These are phyloP conservation scores for Psix sp. DNA, from an alignment of 1,140 invertebrate species.

Conservation along the genomic window DNA sequence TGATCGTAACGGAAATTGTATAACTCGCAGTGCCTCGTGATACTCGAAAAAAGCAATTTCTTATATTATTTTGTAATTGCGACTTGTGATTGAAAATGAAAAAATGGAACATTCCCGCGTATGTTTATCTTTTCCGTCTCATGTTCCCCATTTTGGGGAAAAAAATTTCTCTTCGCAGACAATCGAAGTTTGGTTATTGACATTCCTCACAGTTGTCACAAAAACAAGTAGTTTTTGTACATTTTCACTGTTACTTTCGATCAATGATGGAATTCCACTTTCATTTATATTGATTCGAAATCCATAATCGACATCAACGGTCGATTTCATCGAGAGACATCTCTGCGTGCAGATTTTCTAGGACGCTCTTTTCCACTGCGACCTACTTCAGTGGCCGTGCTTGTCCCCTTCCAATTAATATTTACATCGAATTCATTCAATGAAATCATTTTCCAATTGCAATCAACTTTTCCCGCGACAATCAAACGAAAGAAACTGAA, in stretches of 20 bases:
- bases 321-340: conserved; percentile 35
- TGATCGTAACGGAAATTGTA: conserved; percentile 2
- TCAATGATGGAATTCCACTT: conserved; percentile 32
- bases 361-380: conserved; percentile 30
- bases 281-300: conserved; percentile 52
- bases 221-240: conserved; percentile 25
- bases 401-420: conserved; percentile 20
- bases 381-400: conserved; percentile 32
- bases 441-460: conserved; percentile 9
- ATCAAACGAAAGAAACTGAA: no score
- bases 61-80: no score
- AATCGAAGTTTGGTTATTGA: neutral
- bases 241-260: conserved; percentile 56
- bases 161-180: conserved; percentile 4
- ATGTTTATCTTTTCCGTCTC: no score
- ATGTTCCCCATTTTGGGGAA: no score
- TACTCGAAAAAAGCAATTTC: no score
- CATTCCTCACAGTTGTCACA: conserved; percentile 16
- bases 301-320: conserved; percentile 53
- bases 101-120: no score
- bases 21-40: neutral
- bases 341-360: conserved; percentile 43
- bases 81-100: no score
- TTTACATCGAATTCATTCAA: neutral
- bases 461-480: no score